Evolutionary conservation across 2,113 vertebrate species (phyloP).

Genomic region (Lepisosteus oculatus): DNA sequence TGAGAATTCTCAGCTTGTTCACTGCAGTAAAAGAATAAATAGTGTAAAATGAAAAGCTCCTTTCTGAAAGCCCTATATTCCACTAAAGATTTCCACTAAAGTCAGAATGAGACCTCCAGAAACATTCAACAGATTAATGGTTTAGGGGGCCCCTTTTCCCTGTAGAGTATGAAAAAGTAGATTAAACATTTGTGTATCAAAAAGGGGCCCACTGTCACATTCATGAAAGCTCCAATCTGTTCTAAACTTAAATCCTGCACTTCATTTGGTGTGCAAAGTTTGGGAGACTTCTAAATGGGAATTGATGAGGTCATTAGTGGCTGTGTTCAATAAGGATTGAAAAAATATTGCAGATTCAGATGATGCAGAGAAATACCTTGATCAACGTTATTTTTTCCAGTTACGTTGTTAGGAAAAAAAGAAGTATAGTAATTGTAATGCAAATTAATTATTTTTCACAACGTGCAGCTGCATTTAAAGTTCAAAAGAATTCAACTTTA

Average conservation of each 20-base stretch:
- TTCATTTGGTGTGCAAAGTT: too few relatives aligned
- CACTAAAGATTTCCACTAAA: constrained; percentile 16
- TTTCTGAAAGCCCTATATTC: constrained; percentile 31
- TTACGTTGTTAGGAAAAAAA: too few relatives aligned
- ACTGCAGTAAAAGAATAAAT: constrained; percentile 50
- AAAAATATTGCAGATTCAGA: too few relatives aligned
- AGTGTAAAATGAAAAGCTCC: constrained; percentile 27
- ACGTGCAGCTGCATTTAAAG: too few relatives aligned
- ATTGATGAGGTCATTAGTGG: too few relatives aligned
- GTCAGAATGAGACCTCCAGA: constrained; percentile 43
- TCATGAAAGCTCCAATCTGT: constrained; percentile 37
- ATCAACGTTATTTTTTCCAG: too few relatives aligned
- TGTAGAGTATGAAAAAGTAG: constrained; percentile 36
- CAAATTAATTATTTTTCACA: too few relatives aligned
- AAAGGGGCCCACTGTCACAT: constrained; percentile 31
- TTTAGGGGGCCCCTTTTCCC: constrained; percentile 47
- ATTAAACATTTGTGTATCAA: constrained; percentile 34
- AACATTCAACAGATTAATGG: constrained; percentile 49
- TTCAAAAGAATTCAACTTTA: too few relatives aligned
- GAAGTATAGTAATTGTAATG: too few relatives aligned
- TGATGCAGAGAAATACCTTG: too few relatives aligned
- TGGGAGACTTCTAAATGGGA: too few relatives aligned
- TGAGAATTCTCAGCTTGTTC: constrained; percentile 61
- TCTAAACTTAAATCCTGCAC: not conserved
- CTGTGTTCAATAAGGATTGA: too few relatives aligned